Evolutionary conservation across 2,888 invertebrate genomes (phyloP).

Genomic region (Vandiemenella viatica): DNA sequence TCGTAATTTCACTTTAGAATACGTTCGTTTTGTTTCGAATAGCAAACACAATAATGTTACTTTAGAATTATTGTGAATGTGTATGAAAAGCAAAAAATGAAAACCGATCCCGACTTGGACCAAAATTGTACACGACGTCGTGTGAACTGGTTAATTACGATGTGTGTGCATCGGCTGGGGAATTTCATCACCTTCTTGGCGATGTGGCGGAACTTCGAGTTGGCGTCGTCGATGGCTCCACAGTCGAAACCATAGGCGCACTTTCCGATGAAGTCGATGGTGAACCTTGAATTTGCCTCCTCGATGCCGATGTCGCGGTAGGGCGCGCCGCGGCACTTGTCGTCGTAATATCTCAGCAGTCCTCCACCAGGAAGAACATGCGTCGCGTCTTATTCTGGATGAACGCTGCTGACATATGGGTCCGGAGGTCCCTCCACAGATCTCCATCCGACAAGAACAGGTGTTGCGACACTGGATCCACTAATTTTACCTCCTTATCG

Average conservation of each 20-base stretch:
- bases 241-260: slow-evolving; percentile 32
- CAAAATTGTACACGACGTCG: no score
- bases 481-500: neutral
- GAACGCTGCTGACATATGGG: slow-evolving; percentile 49
- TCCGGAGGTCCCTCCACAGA: slow-evolving; percentile 45
- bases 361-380: slow-evolving; percentile 44
- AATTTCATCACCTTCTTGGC: no score
- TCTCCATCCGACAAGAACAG: slow-evolving; percentile 40
- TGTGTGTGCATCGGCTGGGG: no score
- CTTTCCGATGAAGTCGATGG: slow-evolving; percentile 32
- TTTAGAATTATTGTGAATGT: no score
- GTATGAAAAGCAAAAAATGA: no score
- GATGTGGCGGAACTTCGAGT: neutral
- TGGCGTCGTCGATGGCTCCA: slow-evolving; percentile 14
- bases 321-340: slow-evolving; percentile 24
- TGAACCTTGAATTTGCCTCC: slow-evolving; percentile 23
- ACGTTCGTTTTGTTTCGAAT: no score
- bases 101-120: no score
- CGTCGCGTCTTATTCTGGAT: slow-evolving; percentile 49
- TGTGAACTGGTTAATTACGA: no score
- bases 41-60: no score
- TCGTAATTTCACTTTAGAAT: no score
- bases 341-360: slow-evolving; percentile 33
- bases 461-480: slow-evolving; percentile 23
- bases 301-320: slow-evolving; percentile 21